phyloP scores from a whole-genome alignment of 1,140 invertebrate genomes.

The Micrasema longulum region DNA sequence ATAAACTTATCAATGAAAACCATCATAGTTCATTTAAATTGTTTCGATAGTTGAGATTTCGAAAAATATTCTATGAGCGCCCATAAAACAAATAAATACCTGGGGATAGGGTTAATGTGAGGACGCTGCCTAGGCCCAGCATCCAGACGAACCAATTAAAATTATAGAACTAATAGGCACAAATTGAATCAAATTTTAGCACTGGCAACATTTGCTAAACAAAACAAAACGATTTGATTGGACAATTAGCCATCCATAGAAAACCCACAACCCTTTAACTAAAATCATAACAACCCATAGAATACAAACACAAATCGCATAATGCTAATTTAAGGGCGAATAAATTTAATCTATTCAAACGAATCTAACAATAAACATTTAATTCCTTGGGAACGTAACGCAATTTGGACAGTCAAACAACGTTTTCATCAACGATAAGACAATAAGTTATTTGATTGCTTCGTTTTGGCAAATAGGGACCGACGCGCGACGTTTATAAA shows the following conservation, averaged over 20 bases:
- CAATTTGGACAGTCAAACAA: constrained; percentile 2
- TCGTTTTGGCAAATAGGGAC: constrained; percentile 15
- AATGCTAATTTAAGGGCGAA: constrained; percentile 26
- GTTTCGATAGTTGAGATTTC: too few species aligned
- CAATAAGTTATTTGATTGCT: constrained; percentile 16
- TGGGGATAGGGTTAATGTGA: too few species aligned
- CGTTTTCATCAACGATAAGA: constrained; percentile 10
- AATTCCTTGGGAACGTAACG: constrained; percentile 21
- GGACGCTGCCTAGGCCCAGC: too few species aligned
- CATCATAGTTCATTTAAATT: too few species aligned
- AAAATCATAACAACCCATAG: constrained; percentile 26
- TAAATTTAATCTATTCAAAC: constrained; percentile 22
- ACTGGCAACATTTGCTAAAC: constrained; percentile 15
- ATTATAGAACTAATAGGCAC: too few species aligned
- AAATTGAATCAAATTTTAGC: constrained; percentile 22
- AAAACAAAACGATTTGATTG: constrained; percentile 33
- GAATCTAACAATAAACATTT: constrained; percentile 25
- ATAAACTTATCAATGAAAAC: too few species aligned
- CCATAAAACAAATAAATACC: too few species aligned
- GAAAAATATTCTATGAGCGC: too few species aligned
- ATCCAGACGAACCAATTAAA: too few species aligned
- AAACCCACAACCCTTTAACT: constrained; percentile 13
- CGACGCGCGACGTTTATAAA: not conserved
- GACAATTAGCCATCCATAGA: constrained; percentile 14
- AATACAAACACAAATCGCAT: constrained; percentile 11